Evolutionary conservation across 2,797 vertebrate species (phyloP), one percentile per base, ranked within the genome.

Genomic region (Pangasius djambal): DNA sequence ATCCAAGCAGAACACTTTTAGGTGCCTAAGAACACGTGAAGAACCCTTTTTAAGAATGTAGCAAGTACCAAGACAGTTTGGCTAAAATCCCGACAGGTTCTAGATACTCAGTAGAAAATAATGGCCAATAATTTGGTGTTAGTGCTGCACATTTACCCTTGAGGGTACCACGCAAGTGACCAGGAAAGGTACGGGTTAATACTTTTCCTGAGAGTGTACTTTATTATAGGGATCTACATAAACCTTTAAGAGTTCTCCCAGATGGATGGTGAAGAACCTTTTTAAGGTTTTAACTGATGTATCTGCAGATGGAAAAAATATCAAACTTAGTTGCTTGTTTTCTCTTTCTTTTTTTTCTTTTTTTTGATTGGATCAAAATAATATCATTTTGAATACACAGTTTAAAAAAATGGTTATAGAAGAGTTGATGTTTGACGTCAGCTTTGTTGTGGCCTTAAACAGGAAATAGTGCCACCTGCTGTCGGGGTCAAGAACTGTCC

Each of bases 391-490:
- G 9, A 75, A 75, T 25, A 75, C 48, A 48, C 9, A 10, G 52
- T n/a, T n/a, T 0, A 20, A 57, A 40, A 57, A 37, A 75, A 25
- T 13, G 3, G 8, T 48, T 48, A 13, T 44, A 61, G 52, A 72
- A 72, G 18, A 22, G 34, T 48, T 40, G 69, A 70, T 37, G 16
- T 59, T 61, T 28, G 40, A 55, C 0, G 4, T 70, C 16, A 31
- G 50, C 44, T 50, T 77, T 13, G n/a, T 18, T 9, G 75, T 31
- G 28, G 75, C 13, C 5, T 40, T 3, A 61, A 61, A 22, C n/a
- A 55, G 25, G 82, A 88, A 85, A 90, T 44, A 72, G 52, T 72
- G 89, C 82, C 87, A 86, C 52, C 87, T 90, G 74, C 67, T 86
- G 89, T 82, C 40, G 3, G 16, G 61, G 10, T 34, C 28, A 10